Evolutionary conservation across 2,797 vertebrate species (phyloP), one percentile per base, ranked within the genome.

Genomic region (Menidia menidia): DNA sequence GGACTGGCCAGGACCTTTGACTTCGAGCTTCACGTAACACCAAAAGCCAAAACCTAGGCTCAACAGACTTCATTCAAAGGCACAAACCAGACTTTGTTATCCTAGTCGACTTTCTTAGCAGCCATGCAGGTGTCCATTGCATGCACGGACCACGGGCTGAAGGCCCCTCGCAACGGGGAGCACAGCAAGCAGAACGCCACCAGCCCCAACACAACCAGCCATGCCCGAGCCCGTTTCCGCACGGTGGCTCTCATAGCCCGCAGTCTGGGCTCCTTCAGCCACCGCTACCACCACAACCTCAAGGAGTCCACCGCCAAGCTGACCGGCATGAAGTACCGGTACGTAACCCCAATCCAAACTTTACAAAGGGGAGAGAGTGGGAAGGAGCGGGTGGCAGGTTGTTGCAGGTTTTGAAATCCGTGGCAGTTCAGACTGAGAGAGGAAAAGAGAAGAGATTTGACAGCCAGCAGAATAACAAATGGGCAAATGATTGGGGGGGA

Each of bases 71-170:
- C 39, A 9, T 55, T 63, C 25, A 33, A 69, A 54, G 69, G 58
- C 65, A 44, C 45, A 42, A 57, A 44, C 8, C 51, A 56, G 60
- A 1, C 57, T 5, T 54, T 54, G 19, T 66, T 73, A 35, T 33
- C 73, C 59, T 64, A 11, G 80, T 13, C 64, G 75, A 70, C 75
- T 67, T 65, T 55, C 3, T 72, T 53, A 43, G 19, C 84, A 95
- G 92, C 91, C 93, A 99, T 99, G 97, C 97, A 99, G 95, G 97
- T 99, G 90, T 99, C 97, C 77, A 98, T 99, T 76, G 97, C 97
- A 59, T 99, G 97, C 83, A 98, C 97, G 0, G 97, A 99, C 87
- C 97, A 98, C 77, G 97, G 96, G 84, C 88, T 99, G 77, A 99
- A 98, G 94, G 95, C 95, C 75, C 94, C 94, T 0, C 94, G 97